A percentile compares a stretch with the other conserved stretches of the same genome.
Evolutionary conservation across 2,113 vertebrate genomes (phyloP).

Genomic region (Balaenoptera acutorostrata): DNA sequence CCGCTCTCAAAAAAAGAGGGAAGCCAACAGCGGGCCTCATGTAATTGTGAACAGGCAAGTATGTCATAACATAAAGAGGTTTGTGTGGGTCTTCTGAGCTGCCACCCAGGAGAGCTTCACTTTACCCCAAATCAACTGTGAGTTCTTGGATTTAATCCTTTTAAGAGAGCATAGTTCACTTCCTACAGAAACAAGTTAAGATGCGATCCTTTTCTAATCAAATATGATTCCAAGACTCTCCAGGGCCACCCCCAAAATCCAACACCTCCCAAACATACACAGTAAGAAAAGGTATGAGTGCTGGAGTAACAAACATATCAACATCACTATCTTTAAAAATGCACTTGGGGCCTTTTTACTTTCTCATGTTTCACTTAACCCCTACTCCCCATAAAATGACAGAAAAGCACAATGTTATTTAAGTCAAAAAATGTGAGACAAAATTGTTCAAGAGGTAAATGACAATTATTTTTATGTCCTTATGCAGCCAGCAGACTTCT

Average conservation of each 20-base stretch:
- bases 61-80: accelerated
- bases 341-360: neutral
- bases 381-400: neutral
- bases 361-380: neutral
- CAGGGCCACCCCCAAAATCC: neutral
- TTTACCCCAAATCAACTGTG: neutral
- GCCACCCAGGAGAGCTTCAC: neutral
- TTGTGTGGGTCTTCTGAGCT: neutral
- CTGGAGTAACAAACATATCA: accelerated
- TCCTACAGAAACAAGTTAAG: neutral
- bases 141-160: conserved; percentile 34
- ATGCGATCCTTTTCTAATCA: neutral
- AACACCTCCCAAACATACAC: neutral
- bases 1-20: neutral
- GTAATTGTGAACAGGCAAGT: neutral
- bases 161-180: neutral
- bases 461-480: neutral
- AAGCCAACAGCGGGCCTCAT: neutral
- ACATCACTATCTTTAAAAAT: neutral
- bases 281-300: neutral
- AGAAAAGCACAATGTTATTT: neutral
- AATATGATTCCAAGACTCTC: neutral
- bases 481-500: neutral
- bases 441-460: neutral
- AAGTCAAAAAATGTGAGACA: neutral